A percentile compares a stretch with the other conserved stretches of the same genome.
These are phyloP conservation scores for Nibea coibor DNA, from an alignment of 2,113 vertebrate genomes.

Conservation along the genomic window DNA sequence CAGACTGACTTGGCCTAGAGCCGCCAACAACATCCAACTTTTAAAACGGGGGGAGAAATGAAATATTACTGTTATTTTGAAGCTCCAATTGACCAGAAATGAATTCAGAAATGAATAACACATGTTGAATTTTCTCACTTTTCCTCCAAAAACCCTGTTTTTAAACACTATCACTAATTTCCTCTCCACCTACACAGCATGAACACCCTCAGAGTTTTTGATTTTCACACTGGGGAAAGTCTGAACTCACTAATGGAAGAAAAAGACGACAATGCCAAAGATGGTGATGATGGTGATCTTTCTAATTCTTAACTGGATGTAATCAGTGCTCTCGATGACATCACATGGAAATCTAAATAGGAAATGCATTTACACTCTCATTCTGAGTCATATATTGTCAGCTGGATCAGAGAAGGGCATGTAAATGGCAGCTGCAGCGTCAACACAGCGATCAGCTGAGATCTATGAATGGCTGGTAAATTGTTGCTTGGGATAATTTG, in stretches of 20 bases:
- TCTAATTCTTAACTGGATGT: too few species aligned
- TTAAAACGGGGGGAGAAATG: background rate
- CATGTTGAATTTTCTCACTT: background rate
- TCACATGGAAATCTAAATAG: slow-evolving; percentile 15
- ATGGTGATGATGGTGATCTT: background rate
- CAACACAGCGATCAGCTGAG: slow-evolving; percentile 4
- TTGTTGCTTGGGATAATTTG: slow-evolving; percentile 19
- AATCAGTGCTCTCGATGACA: background rate
- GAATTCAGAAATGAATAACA: background rate
- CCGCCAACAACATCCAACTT: background rate
- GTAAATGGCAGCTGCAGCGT: slow-evolving; percentile 9
- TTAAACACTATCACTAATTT: background rate
- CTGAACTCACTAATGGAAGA: background rate
- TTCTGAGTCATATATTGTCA: slow-evolving; percentile 24
- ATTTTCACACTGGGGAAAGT: background rate
- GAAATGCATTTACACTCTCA: slow-evolving; percentile 13
- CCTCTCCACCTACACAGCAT: background rate
- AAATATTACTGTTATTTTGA: background rate
- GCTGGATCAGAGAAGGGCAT: background rate
- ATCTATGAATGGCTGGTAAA: slow-evolving; percentile 17
- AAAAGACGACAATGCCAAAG: background rate
- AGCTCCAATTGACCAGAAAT: background rate
- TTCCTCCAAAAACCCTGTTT: background rate
- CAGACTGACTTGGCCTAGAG: background rate
- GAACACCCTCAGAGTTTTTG: background rate